These are phyloP conservation scores for Polypedilum pembai DNA, from an alignment of 1,140 invertebrate species.

Conservation along the genomic window DNA sequence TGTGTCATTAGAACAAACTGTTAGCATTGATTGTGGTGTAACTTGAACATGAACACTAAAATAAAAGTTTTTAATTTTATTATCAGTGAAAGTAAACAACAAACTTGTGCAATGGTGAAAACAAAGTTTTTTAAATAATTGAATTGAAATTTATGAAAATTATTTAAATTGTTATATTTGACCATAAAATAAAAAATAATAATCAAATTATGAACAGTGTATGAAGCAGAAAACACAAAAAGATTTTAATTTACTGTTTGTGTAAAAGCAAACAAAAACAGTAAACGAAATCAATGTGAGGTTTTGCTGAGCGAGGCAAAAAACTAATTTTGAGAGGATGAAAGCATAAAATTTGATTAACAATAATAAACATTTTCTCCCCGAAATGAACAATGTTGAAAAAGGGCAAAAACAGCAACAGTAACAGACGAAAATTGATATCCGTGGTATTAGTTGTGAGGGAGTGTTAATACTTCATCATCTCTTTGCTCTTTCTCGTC, in stretches of 20 bases:
- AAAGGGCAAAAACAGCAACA: not conserved
- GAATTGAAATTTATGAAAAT: no score
- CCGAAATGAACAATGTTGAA: not conserved
- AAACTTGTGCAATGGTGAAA: no score
- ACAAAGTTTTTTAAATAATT: no score
- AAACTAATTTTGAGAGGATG: constrained; percentile 5
- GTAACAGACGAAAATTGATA: no score
- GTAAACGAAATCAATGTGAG: not conserved
- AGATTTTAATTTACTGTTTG: not conserved
- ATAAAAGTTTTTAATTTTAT: no score
- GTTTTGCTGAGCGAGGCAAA: not conserved
- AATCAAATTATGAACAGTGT: no score
- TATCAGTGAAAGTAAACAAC: no score
- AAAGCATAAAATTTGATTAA: constrained; percentile 14
- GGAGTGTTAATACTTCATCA: not conserved
- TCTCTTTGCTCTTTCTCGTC: not conserved
- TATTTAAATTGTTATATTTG: no score
- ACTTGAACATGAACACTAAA: not conserved
- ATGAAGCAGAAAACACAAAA: not conserved
- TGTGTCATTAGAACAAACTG: not conserved
- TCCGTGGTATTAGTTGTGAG: not conserved
- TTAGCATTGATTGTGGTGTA: not conserved
- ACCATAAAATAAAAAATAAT: no score
- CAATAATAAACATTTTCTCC: not conserved
- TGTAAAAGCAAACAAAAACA: not conserved